phyloP scores from a whole-genome alignment of 2,797 vertebrate genomes.

The Anguilla marmorata region DNA sequence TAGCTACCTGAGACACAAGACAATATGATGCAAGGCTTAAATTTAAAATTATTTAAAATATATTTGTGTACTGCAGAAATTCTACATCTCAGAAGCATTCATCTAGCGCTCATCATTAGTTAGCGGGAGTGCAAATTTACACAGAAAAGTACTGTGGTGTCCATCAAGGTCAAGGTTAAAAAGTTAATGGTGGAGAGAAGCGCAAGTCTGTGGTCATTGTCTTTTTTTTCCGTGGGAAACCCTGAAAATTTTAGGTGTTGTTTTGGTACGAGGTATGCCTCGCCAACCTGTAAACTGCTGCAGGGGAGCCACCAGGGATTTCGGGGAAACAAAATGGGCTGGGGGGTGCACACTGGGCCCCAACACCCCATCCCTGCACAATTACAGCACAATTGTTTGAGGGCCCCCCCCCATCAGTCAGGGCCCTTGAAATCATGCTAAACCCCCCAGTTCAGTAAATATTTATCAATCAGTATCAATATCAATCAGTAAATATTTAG shows the following conservation, averaged over 20 bases:
- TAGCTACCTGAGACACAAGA: too few relatives aligned
- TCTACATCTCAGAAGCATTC: not conserved
- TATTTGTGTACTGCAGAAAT: too few relatives aligned
- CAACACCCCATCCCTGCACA: not conserved
- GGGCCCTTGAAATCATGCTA: too few relatives aligned
- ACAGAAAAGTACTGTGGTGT: not conserved
- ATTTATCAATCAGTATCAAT: too few relatives aligned
- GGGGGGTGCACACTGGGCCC: not conserved
- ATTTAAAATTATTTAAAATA: too few relatives aligned
- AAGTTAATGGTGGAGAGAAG: not conserved
- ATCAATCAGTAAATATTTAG: conserved; percentile 41
- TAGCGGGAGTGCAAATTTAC: not conserved
- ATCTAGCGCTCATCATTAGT: not conserved
- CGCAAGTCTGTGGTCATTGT: not conserved
- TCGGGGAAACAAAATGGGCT: too few relatives aligned
- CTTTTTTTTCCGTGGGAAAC: not conserved
- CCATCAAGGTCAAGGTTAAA: not conserved
- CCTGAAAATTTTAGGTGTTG: not conserved
- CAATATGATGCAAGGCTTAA: too few relatives aligned
- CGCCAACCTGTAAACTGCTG: not conserved
- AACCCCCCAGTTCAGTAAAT: not conserved
- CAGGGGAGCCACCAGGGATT: too few relatives aligned
- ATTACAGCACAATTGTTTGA: too few relatives aligned
- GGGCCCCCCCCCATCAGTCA: too few relatives aligned
- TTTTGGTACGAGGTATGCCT: too few relatives aligned